Evolutionary conservation across 2,797 vertebrate species (phyloP), one percentile per base, ranked within the genome.

Genomic region (Onychomys arenicola): DNA sequence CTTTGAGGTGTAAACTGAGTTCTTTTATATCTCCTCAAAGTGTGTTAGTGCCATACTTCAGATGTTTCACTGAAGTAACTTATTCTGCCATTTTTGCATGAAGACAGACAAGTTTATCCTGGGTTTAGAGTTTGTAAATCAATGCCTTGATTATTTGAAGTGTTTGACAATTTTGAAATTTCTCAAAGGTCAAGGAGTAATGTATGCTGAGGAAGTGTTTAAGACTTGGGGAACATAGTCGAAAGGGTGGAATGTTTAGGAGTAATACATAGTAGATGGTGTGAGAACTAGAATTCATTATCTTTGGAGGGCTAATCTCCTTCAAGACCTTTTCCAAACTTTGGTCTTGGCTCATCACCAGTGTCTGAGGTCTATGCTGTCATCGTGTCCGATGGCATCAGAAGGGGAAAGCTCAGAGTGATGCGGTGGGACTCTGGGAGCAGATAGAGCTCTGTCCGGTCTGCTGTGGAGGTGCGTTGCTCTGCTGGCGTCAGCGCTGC

Each of bases 101-200:
- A 96, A 95, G 59, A 55, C n/a, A 96, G 40, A 90, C 78, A 89
- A 25, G 16, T 57, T 78, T 92, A 73, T 61, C 19, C 81, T n/a
- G n/a, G 1, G 7, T 91, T 92, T 95, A 40, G 91, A 90, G 9
- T 94, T 93, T 95, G 32, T 91, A 93, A 97, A 34, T 92, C 21
- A 81, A 0, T 76, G 7, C 90, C 11, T 80, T 95, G 34, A 16
- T 89, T 94, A 21, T 93, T 97, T 85, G 90, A 88, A 91, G 81
- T 21, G 34, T 65, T 27, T 23, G 34, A 21, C 29, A 92, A 17
- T 80, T 95, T 83, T 73, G 52, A 94, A 65, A 23, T 92, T 93
- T 82, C 55, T 95, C 14, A 83, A 63, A 85, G 25, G 91, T 49
- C 0, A 63, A 93, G 71, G 37, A 89, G n/a, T 89, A 16, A 37